Conservation (phyloP, 2,888 invertebrate genomes). For the Thecophora atra region DNA sequence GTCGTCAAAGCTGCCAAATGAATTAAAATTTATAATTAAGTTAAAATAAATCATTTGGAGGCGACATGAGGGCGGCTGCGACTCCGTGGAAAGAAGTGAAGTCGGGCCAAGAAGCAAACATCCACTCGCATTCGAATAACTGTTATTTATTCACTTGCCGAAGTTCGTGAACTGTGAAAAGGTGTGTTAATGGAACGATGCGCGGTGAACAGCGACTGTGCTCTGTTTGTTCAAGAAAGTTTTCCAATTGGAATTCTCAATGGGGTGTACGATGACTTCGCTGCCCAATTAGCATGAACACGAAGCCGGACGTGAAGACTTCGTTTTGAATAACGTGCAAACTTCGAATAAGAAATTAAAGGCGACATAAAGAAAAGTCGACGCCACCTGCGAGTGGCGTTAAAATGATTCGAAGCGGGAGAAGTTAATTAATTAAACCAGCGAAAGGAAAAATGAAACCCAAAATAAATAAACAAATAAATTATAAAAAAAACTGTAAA, state of each 20-base stretch:
- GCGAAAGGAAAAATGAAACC: slow-evolving; percentile 31
- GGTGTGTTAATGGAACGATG: background rate
- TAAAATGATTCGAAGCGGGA: slow-evolving; percentile 46
- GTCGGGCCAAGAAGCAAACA: background rate
- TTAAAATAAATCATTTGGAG: slow-evolving; percentile 6
- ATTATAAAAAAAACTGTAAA: too few species aligned
- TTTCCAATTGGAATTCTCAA: slow-evolving; percentile 21
- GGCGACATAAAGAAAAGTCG: slow-evolving; percentile 28
- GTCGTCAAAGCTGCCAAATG: background rate
- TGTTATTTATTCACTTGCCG: background rate
- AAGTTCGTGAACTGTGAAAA: background rate
- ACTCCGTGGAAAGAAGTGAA: background rate
- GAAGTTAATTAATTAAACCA: slow-evolving; percentile 46
- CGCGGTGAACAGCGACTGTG: background rate
- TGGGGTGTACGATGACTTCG: background rate
- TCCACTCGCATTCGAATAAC: background rate
- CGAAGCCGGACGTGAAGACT: slow-evolving; percentile 45
- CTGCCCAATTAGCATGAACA: slow-evolving; percentile 30
- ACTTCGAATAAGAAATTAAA: slow-evolving; percentile 44
- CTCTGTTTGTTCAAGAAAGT: slow-evolving; percentile 27
- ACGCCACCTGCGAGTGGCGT: slow-evolving; percentile 50
- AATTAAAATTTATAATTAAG: slow-evolving; percentile 15
- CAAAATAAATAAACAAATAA: slow-evolving; percentile 18
- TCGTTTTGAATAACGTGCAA: slow-evolving; percentile 50
- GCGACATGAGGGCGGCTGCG: background rate